These are phyloP conservation scores for Philopotamus ludificatus DNA, from an alignment of 1,140 invertebrate species.

Conservation along the genomic window DNA sequence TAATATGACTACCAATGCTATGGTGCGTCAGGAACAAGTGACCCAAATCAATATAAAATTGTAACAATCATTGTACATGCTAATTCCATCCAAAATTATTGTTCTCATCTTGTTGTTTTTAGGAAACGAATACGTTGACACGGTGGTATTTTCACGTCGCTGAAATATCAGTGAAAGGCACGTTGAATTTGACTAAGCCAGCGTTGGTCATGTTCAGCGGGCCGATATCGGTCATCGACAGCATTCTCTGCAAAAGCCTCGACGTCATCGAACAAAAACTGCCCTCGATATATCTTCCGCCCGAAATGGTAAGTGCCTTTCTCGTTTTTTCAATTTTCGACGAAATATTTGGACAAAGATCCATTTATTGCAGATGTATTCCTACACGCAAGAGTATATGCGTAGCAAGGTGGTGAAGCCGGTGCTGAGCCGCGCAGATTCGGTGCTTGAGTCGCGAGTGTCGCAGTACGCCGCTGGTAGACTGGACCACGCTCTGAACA, in stretches of 20 bases:
- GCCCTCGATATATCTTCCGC: conserved; percentile 73
- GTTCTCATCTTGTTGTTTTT: conserved; percentile 19
- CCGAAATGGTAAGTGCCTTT: conserved; percentile 64
- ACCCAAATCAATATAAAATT: not conserved
- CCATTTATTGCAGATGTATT: conserved; percentile 64
- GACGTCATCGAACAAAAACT: conserved; percentile 74
- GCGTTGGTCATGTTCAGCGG: too few relatives aligned
- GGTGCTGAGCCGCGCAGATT: conserved; percentile 71
- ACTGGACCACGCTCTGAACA: conserved; percentile 69
- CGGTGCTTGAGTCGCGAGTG: conserved; percentile 65
- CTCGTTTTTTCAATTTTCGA: conserved; percentile 18
- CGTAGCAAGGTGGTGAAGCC: conserved; percentile 64
- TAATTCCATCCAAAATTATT: not conserved
- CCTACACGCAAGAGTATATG: conserved; percentile 73
- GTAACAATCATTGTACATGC: not conserved
- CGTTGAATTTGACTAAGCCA: conserved; percentile 62
- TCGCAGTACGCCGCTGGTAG: conserved; percentile 68
- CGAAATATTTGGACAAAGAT: not conserved
- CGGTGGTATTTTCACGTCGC: conserved; percentile 72
- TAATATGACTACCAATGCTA: too few relatives aligned
- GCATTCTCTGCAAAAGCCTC: conserved; percentile 71
- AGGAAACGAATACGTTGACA: conserved; percentile 69
- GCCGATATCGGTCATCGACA: conserved; percentile 70
- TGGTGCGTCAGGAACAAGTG: not conserved
- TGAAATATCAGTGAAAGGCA: conserved; percentile 65